Percentiles rank a stretch among this genome's conserved stretches.
Conservation (phyloP, 2,888 invertebrate genomes). For the Antitype chi region DNA sequence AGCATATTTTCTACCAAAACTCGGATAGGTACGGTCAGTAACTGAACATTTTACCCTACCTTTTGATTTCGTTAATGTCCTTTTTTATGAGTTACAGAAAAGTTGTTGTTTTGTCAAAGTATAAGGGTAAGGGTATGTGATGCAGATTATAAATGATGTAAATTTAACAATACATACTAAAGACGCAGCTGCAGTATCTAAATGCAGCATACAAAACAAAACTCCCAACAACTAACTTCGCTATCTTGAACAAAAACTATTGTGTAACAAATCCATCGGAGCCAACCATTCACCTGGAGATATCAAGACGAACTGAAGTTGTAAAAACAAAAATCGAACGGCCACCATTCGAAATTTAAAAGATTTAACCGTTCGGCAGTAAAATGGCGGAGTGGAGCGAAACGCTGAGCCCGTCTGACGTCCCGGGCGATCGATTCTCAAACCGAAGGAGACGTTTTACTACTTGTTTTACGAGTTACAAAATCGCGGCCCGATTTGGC, state of each 20-base stretch:
- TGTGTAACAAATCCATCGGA: constrained; percentile 33
- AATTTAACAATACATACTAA: constrained; percentile 1
- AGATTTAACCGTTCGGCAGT: constrained; percentile 75
- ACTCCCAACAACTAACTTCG: constrained; percentile 5
- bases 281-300: constrained; percentile 57
- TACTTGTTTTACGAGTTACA: constrained; percentile 81
- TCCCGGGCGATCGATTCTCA: constrained; percentile 78
- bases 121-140: constrained; percentile 31
- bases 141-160: not conserved
- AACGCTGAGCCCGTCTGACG: constrained; percentile 69
- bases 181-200: not conserved
- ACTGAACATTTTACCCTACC: constrained; percentile 75
- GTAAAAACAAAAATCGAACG: constrained; percentile 69
- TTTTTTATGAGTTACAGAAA: constrained; percentile 70
- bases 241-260: constrained; percentile 42
- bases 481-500: constrained; percentile 78
- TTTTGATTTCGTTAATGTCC: constrained; percentile 78
- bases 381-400: constrained; percentile 72
- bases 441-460: constrained; percentile 81
- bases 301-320: constrained; percentile 65
- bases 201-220: constrained; percentile 2
- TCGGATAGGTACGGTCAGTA: constrained; percentile 69
- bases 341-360: constrained; percentile 79
- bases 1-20: constrained; percentile 81
- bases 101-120: constrained; percentile 60